Evolutionary conservation across 2,888 invertebrate genomes (phyloP), one percentile per base, ranked within the genome.

Genomic region (Eremobia ochroleuca): DNA sequence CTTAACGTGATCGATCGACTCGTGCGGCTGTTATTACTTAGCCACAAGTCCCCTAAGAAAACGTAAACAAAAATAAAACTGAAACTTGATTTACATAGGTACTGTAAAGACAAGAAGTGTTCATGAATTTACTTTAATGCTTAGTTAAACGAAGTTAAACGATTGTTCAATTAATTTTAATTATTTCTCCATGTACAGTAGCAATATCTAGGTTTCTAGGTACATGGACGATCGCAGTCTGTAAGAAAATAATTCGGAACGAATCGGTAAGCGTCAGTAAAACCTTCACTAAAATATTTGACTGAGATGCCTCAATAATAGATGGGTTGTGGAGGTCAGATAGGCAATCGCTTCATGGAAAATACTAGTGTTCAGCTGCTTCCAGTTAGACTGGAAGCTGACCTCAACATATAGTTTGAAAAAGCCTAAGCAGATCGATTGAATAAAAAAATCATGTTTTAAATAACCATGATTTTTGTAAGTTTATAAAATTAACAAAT

Each of bases 231-330:
- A 4, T 31, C 9, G 43, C 34, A 65, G 34, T 11, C 3, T 11
- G 46, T 11, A 49, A 64, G 11, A 31, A 34, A 34, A 66, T 85
- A 59, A 84, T 65, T 69, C 58, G 80, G 78, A 87, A 87, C 86
- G 65, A 86, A 86, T 86, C 9, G 49, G 46, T 85, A 86, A 86
- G 58, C 59, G 73, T 69, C 25, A 62, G 43, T 37, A 15, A 18
- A 79, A 76, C 88, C 88, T 86, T 86, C 78, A 79, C 58, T 58
- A 59, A 73, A 46, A 68, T 61, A 71, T 61, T 73, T 37, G 15
- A 61, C 13, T 64, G 25, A 62, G 21, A 73, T 69, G n/a, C n/a
- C 4, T 65, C 21, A 40, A 49, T 37, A 71, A 40, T 68, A 68
- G 31, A 34, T 61, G 31, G 21, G 21, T 61, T 61, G 21, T 21